These are phyloP conservation scores for Caenorhabditis doughertyi DNA, from an alignment of 2,888 invertebrate species.

Conservation along the genomic window DNA sequence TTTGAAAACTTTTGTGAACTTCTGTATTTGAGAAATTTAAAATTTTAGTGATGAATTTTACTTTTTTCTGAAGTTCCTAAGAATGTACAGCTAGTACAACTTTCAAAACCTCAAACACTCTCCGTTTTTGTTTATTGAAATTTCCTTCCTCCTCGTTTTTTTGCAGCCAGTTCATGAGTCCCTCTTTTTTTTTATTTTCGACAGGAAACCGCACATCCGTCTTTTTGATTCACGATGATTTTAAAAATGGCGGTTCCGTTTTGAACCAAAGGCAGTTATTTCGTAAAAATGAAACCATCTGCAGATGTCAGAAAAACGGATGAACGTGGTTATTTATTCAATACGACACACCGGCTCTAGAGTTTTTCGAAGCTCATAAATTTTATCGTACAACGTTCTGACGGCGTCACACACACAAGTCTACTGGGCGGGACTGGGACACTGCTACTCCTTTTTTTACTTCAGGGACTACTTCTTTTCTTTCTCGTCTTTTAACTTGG, in stretches of 20 bases:
- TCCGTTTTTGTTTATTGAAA: constrained; percentile 26
- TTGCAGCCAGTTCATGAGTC: constrained; percentile 9
- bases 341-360: constrained; percentile 21
- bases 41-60: no score
- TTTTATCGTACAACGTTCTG: constrained; percentile 36
- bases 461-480: constrained; percentile 15
- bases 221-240: constrained; percentile 49
- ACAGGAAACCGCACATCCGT: constrained; percentile 42
- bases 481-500: background rate
- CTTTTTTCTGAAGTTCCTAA: no score
- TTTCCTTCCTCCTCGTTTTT: background rate
- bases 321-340: constrained; percentile 34
- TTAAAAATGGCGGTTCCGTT: constrained; percentile 38
- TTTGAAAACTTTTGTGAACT: no score
- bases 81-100: no score
- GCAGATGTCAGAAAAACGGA: constrained; percentile 46
- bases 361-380: constrained; percentile 42
- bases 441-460: constrained; percentile 24
- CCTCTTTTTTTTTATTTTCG: constrained; percentile 30
- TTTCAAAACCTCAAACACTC: background rate
- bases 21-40: no score
- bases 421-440: background rate
- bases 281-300: constrained; percentile 22
- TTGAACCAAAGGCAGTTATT: constrained; percentile 3
- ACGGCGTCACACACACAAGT: background rate